Evolutionary conservation across 2,888 invertebrate genomes (phyloP), one percentile per base, ranked within the genome.

Genomic region (Calameuta pallipes): DNA sequence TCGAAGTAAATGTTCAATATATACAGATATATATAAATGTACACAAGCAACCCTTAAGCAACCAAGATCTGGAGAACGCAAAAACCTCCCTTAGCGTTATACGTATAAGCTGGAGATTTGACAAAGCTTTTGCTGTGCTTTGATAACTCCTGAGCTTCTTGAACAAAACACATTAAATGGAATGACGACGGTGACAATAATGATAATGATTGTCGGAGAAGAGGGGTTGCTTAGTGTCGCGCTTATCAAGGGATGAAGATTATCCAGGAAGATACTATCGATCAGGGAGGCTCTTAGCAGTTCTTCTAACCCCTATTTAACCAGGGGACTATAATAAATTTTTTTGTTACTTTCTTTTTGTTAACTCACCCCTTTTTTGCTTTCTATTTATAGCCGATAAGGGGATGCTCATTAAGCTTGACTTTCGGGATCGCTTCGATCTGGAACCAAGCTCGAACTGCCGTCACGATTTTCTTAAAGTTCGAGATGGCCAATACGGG

Each of bases 401-500:
- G 82, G 95, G 95, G 75, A 93, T 94, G 91, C 92, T 95, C 82
- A 93, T 97, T 84, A 94, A 94, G 82, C 92, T 97, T 87, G 96
- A 97, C 91, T 97, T 97, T 92, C 94, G 96, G 80, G 96, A 97
- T 90, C 93, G 94, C 85, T 97, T 97, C 92, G 92, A 94, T 83
- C 93, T 97, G 83, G 97, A 97, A 89, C 92, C 92, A 69, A 93
- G 93, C 71, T 93, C 93, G 69, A 93, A 94, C 69, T 97, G 97
- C 91, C 94, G 94, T 91, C 96, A 95, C 92, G 97, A 97, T 92
- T 96, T 93, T 91, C 92, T 97, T 83, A 97, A 97, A 92, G 94
- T 97, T 77, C 94, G 97, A 78, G 96, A 97, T 90, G 97, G 97
- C 1, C 94, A 95, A 74, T 95, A 96, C 88, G 96, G 96, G 11